Base-by-base conservation (phyloP, 2,113 vertebrate genomes). In the Nycticorax nycticorax region DNA sequence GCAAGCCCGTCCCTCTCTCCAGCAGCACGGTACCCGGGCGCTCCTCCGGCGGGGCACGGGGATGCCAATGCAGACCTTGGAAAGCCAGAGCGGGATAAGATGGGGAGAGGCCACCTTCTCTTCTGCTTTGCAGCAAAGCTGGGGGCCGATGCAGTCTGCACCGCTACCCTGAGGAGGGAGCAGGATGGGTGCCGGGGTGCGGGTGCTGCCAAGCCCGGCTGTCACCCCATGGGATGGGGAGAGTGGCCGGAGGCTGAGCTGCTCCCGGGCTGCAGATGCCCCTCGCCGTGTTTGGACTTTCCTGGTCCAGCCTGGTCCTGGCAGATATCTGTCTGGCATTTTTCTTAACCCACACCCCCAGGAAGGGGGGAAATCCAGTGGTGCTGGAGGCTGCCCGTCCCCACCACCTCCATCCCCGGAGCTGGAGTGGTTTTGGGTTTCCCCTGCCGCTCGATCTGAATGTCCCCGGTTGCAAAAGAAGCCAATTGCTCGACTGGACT, bases 11-110 rank as follows among this genome's bases (percentile, higher is more conserved):
- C 53, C 24, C 28, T n/a, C 41, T 39, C 66, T 35, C 71, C 57
- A 13, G 15, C 24, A 6, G 5, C 7, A 0, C 1, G 2, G 33
- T 27, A 30, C 3, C 28, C 2, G 1, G 45, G 21, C 0, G 1
- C 17, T 87, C 26, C 66, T 69, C 48, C 0, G 2, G 55, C 32
- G 37, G 39, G 19, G 19, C 28, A 15, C 0, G 1, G 23, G 17
- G 12, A 20, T 62, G 69, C 20, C 4, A 14, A 0, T 2, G 10
- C 21, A 18, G 16, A 12, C 7, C 27, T 67, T 15, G 81, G 76
- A 30, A 94, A 63, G 8, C 32, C 83, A 6, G 1, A 14, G 19
- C 19, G 26, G 62, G 75, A 12, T 23, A 53, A 45, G 37, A 12
- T 47, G 62, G 57, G 32, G 14, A 63, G 67, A 80, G 5, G 11